Evolutionary conservation across 2,888 invertebrate species (phyloP), one percentile per base, ranked within the genome.

Genomic region (Aleiodes leptofemur): DNA sequence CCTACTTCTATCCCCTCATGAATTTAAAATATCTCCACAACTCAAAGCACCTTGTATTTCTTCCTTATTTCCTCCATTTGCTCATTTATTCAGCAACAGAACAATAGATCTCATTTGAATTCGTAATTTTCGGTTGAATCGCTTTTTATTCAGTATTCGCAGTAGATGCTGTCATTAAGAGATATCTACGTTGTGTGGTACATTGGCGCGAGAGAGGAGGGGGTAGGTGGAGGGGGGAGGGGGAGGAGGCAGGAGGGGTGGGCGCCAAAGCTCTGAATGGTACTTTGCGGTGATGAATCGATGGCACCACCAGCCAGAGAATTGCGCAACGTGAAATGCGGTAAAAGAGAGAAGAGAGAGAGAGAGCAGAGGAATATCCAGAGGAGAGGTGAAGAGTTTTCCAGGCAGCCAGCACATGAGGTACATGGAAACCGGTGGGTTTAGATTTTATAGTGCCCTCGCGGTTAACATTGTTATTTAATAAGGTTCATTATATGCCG

Each of bases 381-480:
- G 23, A 23, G 23, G 23, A 61, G 38, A 61, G 61, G 61, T 4
- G 34, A 34, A 34, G 34, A 34, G 34, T 34, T 34, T 34, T 34
- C 34, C 34, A 43, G 43, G 9, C 9, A 38, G 38, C 2, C 6
- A 38, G 4, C 38, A 43, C 43, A 43, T 43, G 43, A 43, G 43
- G 43, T 43, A 43, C 43, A 43, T 43, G 43, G 43, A 8, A 4
- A 4, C 5, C 9, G 43, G 43, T 43, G 43, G 43, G 72, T 70
- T 70, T 75, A 72, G 77, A 77, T 79, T 77, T 79, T 74, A 79
- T 77, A 75, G 75, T 55, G 69, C 71, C 70, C 70, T 55, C 51
- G 75, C 48, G 78, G 78, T 79, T 77, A 77, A 79, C 78, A 76
- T 77, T 80, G 78, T 80, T 79, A 75, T 79, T 79, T 72, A 79